phyloP scores from a whole-genome alignment of 1,140 invertebrate species.

The Drosophila ogumai region DNA sequence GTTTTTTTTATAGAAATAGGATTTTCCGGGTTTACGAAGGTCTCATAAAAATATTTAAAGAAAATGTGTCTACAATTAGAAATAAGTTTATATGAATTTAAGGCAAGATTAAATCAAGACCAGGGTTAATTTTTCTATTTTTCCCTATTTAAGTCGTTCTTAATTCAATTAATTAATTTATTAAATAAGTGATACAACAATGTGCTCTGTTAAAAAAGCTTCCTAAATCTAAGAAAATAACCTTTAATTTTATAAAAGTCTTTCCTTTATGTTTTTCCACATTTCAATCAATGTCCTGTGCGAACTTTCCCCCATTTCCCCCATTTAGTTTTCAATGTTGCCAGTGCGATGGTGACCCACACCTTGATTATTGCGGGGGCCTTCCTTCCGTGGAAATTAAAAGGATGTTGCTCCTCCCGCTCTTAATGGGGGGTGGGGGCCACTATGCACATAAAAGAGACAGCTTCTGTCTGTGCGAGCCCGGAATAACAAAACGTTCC shows the following conservation, averaged over 20 bases:
- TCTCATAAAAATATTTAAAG: too few relatives aligned
- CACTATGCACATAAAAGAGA: conserved; percentile 44
- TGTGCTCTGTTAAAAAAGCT: too few relatives aligned
- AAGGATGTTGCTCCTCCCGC: conserved; percentile 22
- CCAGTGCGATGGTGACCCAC: conserved; percentile 27
- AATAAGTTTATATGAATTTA: too few relatives aligned
- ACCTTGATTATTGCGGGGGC: conserved; percentile 19
- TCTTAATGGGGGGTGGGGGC: conserved; percentile 1
- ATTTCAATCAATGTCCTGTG: conserved; percentile 14
- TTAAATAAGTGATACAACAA: too few relatives aligned
- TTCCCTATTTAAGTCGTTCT: too few relatives aligned
- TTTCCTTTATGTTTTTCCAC: neutral
- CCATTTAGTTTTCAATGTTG: conserved; percentile 13
- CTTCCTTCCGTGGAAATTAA: conserved; percentile 54
- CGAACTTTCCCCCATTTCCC: neutral
- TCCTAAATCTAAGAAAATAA: too few relatives aligned
- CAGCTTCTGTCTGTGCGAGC: conserved; percentile 61
- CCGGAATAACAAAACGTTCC: conserved; percentile 64
- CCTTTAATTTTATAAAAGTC: too few relatives aligned
- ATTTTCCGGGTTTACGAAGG: neutral
- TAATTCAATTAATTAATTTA: too few relatives aligned
- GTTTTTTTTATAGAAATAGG: neutral
- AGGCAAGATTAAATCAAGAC: too few relatives aligned
- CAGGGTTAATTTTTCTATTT: too few relatives aligned
- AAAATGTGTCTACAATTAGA: too few relatives aligned